Evolutionary conservation across 37 sponge, comb jelly and placozoan species (phyloP).

Genomic region (Chondrosia reniformis): DNA sequence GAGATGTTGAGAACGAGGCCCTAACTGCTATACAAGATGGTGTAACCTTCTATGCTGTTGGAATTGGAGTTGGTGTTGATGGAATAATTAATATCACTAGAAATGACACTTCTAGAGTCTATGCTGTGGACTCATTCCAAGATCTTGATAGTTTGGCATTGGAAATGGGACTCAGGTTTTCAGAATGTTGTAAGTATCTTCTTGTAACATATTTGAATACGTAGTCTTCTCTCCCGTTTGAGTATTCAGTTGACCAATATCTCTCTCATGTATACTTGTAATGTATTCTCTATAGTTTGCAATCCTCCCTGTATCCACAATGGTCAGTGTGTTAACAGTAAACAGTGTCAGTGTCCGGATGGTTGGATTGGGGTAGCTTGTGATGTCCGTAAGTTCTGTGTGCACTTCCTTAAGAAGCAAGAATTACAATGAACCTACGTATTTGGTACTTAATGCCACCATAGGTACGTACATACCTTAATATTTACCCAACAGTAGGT

Average conservation of each 20-base stretch:
- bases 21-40: not conserved
- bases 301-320: not conserved
- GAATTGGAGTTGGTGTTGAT: not conserved
- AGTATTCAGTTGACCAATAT: too few relatives aligned
- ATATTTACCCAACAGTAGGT: too few relatives aligned
- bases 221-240: not conserved
- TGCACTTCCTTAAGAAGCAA: too few relatives aligned
- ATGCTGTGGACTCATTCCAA: not conserved
- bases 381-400: not conserved
- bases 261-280: not conserved
- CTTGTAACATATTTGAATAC: not conserved
- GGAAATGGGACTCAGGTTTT: not conserved
- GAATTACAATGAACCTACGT: too few relatives aligned
- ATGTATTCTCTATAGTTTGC: not conserved
- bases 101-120: not conserved
- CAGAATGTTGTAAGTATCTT: slow-evolving; percentile 1
- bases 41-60: not conserved
- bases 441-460: too few relatives aligned
- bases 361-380: slow-evolving; percentile 13
- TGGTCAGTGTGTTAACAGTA: not conserved
- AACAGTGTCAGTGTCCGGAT: slow-evolving; percentile 1
- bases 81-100: not conserved
- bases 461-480: too few relatives aligned
- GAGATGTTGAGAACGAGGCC: not conserved
- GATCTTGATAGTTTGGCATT: not conserved